Base-by-base conservation (phyloP, 2,113 vertebrate species). In the Sinocyclocheilus anophthalmus region DNA sequence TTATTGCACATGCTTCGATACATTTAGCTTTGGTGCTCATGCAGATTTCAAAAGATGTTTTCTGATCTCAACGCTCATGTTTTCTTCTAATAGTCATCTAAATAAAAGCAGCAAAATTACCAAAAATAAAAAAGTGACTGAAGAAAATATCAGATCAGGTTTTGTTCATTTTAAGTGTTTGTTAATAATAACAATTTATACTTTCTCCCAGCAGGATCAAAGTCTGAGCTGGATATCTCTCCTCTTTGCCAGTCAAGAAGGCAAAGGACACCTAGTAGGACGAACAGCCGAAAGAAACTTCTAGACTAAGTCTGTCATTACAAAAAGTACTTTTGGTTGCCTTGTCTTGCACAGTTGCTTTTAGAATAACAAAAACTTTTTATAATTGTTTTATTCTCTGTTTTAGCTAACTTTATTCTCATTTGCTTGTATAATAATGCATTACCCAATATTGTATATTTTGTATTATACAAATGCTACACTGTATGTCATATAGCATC, bases 221-320 rank as follows among this genome's bases (percentile, higher is more conserved):
- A 83, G 4, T 65, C 50, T 0, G 92, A 84, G 8, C 90, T 81
- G 77, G 95, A 96, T 12, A 72, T 89, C 0, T 96, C 96, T 55
- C 96, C 96, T 4, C 93, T 96, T 84, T 93, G 67, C 57, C 88
- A 77, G 2, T 69, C 88, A 0, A 78, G 90, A 59, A 91, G 86
- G 84, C 94, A 73, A 53, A 93, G 73, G 16, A 86, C 88, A 72
- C 79, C 91, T 48, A 91, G 91, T 84, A 95, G 91, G 88, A 95
- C 91, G 22, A 96, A 95, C 87, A 96, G 95, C n/a, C 93, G 97
- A 87, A 99, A 97, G 93, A 97, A 96, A 87, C 94, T 98, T 26
- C 89, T 98, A 11, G 90, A 89, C 16, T 94, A 88, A 92, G 53
- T 53, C 13, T 42, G 16, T 61, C 4, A 39, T 81, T 76, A 50